Base-by-base conservation (phyloP, 2,888 invertebrate species). In the Sympetrum striolatum region DNA sequence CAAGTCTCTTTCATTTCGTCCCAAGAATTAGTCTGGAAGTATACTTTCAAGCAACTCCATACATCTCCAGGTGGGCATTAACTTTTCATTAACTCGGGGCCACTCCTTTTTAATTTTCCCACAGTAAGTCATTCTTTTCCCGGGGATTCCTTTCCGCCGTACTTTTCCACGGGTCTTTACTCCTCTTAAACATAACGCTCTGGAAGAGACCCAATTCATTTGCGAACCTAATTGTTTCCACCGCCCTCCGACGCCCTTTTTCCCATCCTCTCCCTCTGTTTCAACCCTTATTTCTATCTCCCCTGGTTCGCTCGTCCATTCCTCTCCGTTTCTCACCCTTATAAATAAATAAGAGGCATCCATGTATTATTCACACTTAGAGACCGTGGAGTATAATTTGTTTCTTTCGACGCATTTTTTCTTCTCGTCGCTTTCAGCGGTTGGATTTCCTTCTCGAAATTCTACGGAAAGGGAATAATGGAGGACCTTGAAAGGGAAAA, bases 361-460 rank as follows among this genome's bases (percentile, higher is more conserved):
- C 86, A 86, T 86, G 60, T 60, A 35, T 86, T 60, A 86, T 58
- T 86, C 60, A 60, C 58, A 35, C 37, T 60, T 35, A 58, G 15
- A 14, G 86, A 53, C 37, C 60, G 15, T 37, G 53, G 86, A 22
- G 86, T 60, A 60, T 86, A 86, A 86, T 60, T 86, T 86, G 60
- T 86, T 86, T 86, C 86, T 37, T 60, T 86, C 86, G 35, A 58
- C 86, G 86, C 86, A 37, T 58, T 86, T 37, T n/a, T 18, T 15
- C 22, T 22, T 44, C 44, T 44, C 44, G 39, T 39, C 39, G 39
- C 6, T 39, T 39, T 39, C 39, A 44, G 44, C 44, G 44, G 53
- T 53, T 53, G 53, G 53, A 53, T 25, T 73, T 73, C 31, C 22
- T 73, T 73, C 64, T 18, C 14, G n/a, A 31, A 73, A 31, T 5